Evolutionary conservation across 2,888 invertebrate species (phyloP).

Genomic region (Ptilodon capucinus): DNA sequence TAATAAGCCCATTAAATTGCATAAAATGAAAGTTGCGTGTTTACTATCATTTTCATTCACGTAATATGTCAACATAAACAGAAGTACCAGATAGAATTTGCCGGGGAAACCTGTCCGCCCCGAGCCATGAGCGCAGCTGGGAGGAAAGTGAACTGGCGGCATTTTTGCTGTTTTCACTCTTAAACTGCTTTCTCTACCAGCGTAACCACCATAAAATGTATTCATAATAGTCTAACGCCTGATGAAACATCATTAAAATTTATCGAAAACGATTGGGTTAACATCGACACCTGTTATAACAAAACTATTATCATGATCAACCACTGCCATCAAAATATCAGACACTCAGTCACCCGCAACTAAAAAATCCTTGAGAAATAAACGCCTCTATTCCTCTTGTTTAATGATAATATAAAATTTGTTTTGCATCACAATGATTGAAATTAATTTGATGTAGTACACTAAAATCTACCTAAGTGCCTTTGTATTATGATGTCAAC

Average conservation of each 20-base stretch:
- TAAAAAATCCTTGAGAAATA: no score
- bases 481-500: no score
- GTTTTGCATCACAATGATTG: no score
- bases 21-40: slow-evolving; percentile 25
- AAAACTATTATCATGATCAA: slow-evolving; percentile 5
- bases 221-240: slow-evolving; percentile 18
- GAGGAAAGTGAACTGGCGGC: slow-evolving; percentile 64
- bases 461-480: no score
- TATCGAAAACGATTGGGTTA: slow-evolving; percentile 26
- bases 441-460: no score
- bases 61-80: slow-evolving; percentile 18
- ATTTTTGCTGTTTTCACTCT: slow-evolving; percentile 68
- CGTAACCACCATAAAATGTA: slow-evolving; percentile 6
- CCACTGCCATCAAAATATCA: no score
- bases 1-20: not conserved
- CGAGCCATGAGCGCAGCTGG: slow-evolving; percentile 45
- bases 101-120: slow-evolving; percentile 55
- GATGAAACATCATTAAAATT: slow-evolving; percentile 20
- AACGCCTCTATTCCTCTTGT: no score
- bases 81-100: slow-evolving; percentile 32
- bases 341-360: no score
- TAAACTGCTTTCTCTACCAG: slow-evolving; percentile 58
- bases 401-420: no score
- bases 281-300: slow-evolving; percentile 13
- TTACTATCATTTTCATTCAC: slow-evolving; percentile 24